These are phyloP conservation scores for Eonycteris spelaea DNA, from an alignment of 2,113 vertebrate species.

Conservation along the genomic window DNA sequence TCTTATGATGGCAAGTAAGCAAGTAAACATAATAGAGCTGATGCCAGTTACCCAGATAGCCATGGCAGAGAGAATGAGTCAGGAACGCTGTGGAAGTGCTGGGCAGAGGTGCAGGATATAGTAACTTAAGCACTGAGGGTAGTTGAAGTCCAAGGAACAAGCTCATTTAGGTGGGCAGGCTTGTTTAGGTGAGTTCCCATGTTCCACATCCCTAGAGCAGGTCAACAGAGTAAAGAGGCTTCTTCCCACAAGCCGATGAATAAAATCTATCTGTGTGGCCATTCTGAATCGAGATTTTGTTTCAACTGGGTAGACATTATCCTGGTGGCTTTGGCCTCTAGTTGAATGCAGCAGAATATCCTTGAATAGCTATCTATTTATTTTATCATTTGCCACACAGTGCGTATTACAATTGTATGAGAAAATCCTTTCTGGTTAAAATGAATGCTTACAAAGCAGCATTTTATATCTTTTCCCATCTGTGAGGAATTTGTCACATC, in stretches of 20 bases:
- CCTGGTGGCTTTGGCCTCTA: slow-evolving; percentile 71
- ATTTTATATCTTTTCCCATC: slow-evolving; percentile 71
- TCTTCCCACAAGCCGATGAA: background rate
- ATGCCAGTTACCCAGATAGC: background rate
- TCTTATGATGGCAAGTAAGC: background rate
- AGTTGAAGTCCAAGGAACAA: background rate
- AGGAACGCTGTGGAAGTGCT: background rate
- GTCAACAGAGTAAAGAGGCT: background rate
- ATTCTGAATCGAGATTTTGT: slow-evolving; percentile 62
- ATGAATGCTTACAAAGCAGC: slow-evolving; percentile 67
- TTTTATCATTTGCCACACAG: slow-evolving; percentile 77
- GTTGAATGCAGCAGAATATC: slow-evolving; percentile 51
- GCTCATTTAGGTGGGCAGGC: background rate
- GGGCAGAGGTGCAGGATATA: background rate
- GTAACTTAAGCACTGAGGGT: background rate
- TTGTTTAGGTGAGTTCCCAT: background rate
- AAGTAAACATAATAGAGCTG: background rate
- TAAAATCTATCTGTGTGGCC: slow-evolving; percentile 70
- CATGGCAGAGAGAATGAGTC: background rate
- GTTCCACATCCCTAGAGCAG: background rate
- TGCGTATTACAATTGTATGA: slow-evolving; percentile 65
- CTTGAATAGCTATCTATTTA: slow-evolving; percentile 76
- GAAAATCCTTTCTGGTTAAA: slow-evolving; percentile 58
- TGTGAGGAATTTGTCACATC: slow-evolving; percentile 70
- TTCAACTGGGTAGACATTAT: slow-evolving; percentile 59